Evolutionary conservation across 2,797 vertebrate species (phyloP).

Genomic region (Lutjanus campechanus): DNA sequence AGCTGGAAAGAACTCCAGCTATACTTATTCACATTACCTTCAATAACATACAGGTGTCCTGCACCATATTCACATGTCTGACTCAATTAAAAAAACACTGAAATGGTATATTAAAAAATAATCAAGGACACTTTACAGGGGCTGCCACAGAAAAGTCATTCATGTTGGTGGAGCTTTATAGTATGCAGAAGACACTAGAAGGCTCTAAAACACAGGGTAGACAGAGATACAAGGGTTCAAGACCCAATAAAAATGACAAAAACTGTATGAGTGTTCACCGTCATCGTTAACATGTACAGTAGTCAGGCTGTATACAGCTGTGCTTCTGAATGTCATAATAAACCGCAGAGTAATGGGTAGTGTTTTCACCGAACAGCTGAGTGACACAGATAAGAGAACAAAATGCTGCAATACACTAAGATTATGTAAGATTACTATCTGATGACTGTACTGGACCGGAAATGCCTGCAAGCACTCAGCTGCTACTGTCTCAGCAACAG

Average conservation of each 20-base stretch:
- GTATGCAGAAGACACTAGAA: background rate
- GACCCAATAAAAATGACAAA: background rate
- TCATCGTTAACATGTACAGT: background rate
- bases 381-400: conserved; percentile 50
- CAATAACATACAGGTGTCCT: background rate
- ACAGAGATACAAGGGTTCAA: background rate
- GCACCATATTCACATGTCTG: background rate
- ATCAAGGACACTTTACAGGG: no score
- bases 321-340: background rate
- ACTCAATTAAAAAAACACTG: background rate
- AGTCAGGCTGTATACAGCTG: background rate
- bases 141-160: background rate
- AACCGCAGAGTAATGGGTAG: conserved; percentile 30
- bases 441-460: background rate
- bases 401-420: conserved; percentile 4
- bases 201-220: background rate
- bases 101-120: no score
- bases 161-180: background rate
- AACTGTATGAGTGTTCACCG: background rate
- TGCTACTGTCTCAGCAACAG: background rate
- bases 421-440: conserved; percentile 28
- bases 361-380: conserved; percentile 18
- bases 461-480: background rate
- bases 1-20: background rate
- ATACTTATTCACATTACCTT: background rate